Base-by-base conservation (phyloP, 2,888 invertebrate species). In the Automeris io region DNA sequence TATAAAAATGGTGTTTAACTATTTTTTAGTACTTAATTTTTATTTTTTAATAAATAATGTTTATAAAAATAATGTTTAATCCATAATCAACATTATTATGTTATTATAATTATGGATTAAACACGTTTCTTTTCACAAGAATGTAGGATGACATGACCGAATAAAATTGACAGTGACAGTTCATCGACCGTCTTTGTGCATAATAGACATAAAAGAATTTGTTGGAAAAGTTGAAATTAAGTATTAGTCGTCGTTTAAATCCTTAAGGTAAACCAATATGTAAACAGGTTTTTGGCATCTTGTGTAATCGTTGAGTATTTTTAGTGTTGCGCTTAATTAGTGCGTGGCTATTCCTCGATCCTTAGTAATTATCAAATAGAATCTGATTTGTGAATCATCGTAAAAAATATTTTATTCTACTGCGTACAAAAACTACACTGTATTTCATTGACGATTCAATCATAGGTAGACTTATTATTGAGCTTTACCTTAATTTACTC, bases 231-330 rank as follows among this genome's bases (percentile, higher is more conserved):
- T 51, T 50, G 55, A 47, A 51, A 33, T 46, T 43, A 45, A 51
- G 39, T 51, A n/a, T n/a, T n/a, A 49, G 45, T 41, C 12, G 23
- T 47, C 47, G 49, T 53, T 51, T 46, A 54, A 54, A 54, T 56
- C 51, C 52, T 7, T 45, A 57, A 64, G 59, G 63, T 70, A 63
- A 54, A 48, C 29, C 45, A 56, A 58, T 50, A 57, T 47, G 36
- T 9, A 47, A 61, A 62, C 65, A 51, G 56, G 66, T 66, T 64
- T 37, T 18, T 24, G n/a, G n/a, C 5, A 8, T n/a, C 21, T 60
- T 54, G 42, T 43, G 38, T 49, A 61, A 62, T 37, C 35, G 2
- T 18, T 13, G 34, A 33, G 36, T 40, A 35, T 40, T 24, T 33
- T 40, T 34, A 39, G 41, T 43, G 35, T 36, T 42, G 12, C 33